These are phyloP conservation scores for Hypolimnas misippus DNA, from an alignment of 2,888 invertebrate species.

Conservation along the genomic window DNA sequence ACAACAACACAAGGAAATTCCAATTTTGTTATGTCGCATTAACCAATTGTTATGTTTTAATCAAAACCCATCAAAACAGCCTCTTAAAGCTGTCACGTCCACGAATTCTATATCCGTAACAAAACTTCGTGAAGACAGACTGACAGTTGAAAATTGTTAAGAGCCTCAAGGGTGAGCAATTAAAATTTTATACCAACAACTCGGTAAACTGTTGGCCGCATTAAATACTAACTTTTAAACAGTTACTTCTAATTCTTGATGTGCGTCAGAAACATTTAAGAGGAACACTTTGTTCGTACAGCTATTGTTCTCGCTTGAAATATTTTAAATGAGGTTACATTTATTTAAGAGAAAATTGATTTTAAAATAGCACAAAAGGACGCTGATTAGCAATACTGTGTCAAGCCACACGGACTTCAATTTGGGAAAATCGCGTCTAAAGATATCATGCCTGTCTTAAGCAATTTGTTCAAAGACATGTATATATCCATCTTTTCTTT, in stretches of 20 bases:
- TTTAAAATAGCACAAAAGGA: too few species aligned
- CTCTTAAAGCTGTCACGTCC: slow-evolving; percentile 44
- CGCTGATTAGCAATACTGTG: too few species aligned
- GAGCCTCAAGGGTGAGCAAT: slow-evolving; percentile 48
- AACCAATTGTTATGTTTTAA: not conserved
- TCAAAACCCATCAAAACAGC: not conserved
- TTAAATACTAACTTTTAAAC: slow-evolving; percentile 41
- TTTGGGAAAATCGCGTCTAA: too few species aligned
- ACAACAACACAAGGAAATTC: not conserved
- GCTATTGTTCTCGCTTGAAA: not conserved
- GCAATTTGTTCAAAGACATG: too few species aligned
- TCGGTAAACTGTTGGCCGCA: slow-evolving; percentile 34
- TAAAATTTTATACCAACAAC: slow-evolving; percentile 54
- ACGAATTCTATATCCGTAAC: slow-evolving; percentile 44
- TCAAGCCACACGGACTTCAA: too few species aligned
- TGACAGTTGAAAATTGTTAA: slow-evolving; percentile 60
- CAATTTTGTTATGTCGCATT: not conserved
- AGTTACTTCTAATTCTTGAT: slow-evolving; percentile 24
- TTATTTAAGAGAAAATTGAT: too few species aligned
- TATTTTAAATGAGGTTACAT: not conserved
- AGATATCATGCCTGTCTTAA: too few species aligned
- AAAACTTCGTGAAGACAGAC: slow-evolving; percentile 56
- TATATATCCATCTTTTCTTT: too few species aligned
- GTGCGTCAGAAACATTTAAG: slow-evolving; percentile 5
- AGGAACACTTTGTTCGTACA: not conserved